phyloP scores from a whole-genome alignment of 2,797 vertebrate species.

The Channa striata region DNA sequence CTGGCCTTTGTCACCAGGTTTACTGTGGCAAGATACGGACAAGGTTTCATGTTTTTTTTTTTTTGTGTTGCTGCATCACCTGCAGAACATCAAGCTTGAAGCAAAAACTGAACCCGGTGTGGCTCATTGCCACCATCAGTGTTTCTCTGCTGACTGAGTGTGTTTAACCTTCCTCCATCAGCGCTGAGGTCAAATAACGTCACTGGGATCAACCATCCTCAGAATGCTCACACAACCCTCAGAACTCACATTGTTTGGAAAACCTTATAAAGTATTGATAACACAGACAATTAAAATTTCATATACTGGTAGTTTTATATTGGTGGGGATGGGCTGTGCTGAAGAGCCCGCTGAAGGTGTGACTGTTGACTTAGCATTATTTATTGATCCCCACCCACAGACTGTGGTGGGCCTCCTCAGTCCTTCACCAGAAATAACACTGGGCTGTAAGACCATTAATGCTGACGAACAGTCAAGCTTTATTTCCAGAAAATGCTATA shows the following conservation, averaged over 20 bases:
- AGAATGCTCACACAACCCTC: conserved; percentile 39
- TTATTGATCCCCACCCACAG: conserved; percentile 65
- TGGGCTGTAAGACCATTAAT: background rate
- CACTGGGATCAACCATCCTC: conserved; percentile 25
- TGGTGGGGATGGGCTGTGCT: conserved; percentile 24
- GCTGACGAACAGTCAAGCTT: conserved; percentile 5
- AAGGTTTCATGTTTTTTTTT: too few species aligned
- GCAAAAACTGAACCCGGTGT: too few species aligned
- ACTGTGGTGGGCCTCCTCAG: conserved; percentile 6
- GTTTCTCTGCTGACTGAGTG: too few species aligned
- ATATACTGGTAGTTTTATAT: conserved; percentile 23
- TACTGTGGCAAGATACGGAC: too few species aligned
- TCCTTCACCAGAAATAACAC: conserved; percentile 7
- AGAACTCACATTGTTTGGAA: conserved; percentile 48
- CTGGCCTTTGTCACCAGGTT: too few species aligned
- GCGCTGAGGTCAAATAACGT: conserved; percentile 40
- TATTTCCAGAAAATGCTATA: background rate
- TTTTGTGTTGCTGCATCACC: too few species aligned
- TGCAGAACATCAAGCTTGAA: too few species aligned
- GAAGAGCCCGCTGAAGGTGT: conserved; percentile 55
- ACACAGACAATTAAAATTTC: conserved; percentile 63
- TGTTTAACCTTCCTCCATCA: background rate
- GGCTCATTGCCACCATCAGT: too few species aligned
- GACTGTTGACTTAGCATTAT: conserved; percentile 77
- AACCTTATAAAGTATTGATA: conserved; percentile 73